phyloP scores from a whole-genome alignment of 2,113 vertebrate species.

The Pomatostomus ruficeps region DNA sequence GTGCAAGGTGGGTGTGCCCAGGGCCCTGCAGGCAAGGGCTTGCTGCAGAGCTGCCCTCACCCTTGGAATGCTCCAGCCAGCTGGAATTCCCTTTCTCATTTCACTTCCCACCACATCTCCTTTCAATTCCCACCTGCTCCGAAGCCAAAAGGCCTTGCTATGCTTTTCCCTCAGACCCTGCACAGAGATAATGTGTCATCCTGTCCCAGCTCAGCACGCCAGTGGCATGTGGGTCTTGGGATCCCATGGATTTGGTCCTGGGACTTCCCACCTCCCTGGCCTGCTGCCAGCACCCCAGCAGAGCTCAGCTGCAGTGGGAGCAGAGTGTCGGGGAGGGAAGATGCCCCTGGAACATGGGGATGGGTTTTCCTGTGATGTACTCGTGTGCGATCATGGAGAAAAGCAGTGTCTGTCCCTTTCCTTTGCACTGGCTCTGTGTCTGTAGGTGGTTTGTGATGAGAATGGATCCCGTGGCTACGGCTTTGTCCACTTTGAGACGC shows the following conservation, averaged over 20 bases:
- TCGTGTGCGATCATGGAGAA: rapidly evolving
- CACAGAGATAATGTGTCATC: neutral
- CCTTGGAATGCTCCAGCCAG: neutral
- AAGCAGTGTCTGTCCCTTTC: neutral
- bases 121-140: neutral
- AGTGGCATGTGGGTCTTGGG: neutral
- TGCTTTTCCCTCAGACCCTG: neutral
- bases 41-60: neutral
- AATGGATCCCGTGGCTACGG: slow-evolving; percentile 93
- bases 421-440: rapidly evolving
- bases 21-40: neutral
- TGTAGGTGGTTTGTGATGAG: slow-evolving; percentile 92
- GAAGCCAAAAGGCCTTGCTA: neutral
- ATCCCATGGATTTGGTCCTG: neutral
- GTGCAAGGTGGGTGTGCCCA: slow-evolving; percentile 80
- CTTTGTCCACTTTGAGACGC: slow-evolving; percentile 97
- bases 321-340: neutral
- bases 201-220: neutral
- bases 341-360: neutral
- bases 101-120: neutral
- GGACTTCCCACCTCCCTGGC: neutral
- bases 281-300: neutral
- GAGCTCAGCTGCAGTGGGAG: neutral
- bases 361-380: neutral
- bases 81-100: neutral